These are phyloP conservation scores for Proisotoma minuta DNA, from an alignment of 2,888 invertebrate species.

Conservation along the genomic window DNA sequence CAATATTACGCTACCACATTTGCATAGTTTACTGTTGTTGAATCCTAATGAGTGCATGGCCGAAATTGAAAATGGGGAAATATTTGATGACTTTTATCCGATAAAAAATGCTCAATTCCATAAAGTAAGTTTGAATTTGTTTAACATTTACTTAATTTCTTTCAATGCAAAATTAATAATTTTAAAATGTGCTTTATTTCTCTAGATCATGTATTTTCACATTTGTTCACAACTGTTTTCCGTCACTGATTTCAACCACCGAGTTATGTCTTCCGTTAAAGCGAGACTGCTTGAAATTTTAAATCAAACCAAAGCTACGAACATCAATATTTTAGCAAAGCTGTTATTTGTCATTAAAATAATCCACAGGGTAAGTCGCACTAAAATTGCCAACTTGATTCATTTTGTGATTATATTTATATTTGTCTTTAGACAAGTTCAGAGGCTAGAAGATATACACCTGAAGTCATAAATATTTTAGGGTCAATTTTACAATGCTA, in stretches of 20 bases:
- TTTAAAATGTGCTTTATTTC: constrained; percentile 16
- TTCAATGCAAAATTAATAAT: background rate
- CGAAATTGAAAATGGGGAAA: constrained; percentile 12
- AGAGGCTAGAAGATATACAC: constrained; percentile 73
- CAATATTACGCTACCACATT: constrained; percentile 6
- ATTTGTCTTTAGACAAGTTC: constrained; percentile 63
- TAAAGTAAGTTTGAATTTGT: constrained; percentile 8
- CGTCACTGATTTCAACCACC: constrained; percentile 84
- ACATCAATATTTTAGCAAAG: background rate
- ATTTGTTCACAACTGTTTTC: constrained; percentile 75
- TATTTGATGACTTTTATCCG: constrained; percentile 17
- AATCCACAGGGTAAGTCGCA: background rate
- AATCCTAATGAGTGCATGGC: constrained; percentile 23
- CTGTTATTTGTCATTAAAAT: background rate
- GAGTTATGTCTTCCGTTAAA: constrained; percentile 76
- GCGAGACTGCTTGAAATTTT: constrained; percentile 67
- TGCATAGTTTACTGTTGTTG: constrained; percentile 22
- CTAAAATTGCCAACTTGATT: constrained; percentile 19
- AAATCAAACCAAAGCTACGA: background rate
- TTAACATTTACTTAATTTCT: no score
- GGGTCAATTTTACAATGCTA: constrained; percentile 4
- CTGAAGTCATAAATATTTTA: constrained; percentile 64
- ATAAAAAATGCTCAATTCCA: background rate
- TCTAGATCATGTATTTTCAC: constrained; percentile 71
- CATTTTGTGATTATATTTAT: background rate